A percentile compares a stretch with the other conserved stretches of the same genome.
These are phyloP conservation scores for Cyprinodon brontotheroides DNA, from an alignment of 2,113 vertebrate species.

Conservation along the genomic window DNA sequence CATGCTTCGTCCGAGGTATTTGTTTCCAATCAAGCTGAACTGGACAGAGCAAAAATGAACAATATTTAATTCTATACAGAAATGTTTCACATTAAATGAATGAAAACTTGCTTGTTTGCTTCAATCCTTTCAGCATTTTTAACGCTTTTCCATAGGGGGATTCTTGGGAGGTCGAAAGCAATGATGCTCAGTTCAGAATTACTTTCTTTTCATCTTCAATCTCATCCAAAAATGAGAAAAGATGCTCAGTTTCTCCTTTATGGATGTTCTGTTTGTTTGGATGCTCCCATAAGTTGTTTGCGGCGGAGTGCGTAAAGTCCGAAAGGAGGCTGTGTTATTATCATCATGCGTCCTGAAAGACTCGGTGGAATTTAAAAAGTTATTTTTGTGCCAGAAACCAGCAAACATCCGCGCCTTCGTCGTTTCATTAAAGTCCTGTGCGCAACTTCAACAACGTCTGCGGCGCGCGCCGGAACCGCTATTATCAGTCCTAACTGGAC, in stretches of 20 bases:
- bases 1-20: slow-evolving; percentile 9
- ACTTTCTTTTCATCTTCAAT: neutral
- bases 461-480: slow-evolving; percentile 19
- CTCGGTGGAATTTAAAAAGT: slow-evolving; percentile 19
- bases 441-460: slow-evolving; percentile 43
- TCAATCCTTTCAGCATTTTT: slow-evolving; percentile 46
- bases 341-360: neutral
- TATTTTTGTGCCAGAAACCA: slow-evolving; percentile 21
- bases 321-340: neutral
- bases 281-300: slow-evolving; percentile 57
- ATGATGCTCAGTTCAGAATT: neutral
- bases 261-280: slow-evolving; percentile 19
- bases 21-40: slow-evolving; percentile 11
- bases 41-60: neutral
- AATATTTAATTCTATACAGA: slow-evolving; percentile 13
- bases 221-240: neutral
- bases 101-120: slow-evolving; percentile 41
- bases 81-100: slow-evolving; percentile 6
- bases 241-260: slow-evolving; percentile 10
- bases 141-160: too few species aligned
- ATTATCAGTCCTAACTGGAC: slow-evolving; percentile 18
- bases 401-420: slow-evolving; percentile 31
- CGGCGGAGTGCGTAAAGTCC: slow-evolving; percentile 38
- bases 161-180: neutral
- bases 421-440: slow-evolving; percentile 43